These are phyloP conservation scores for Machimus atricapillus DNA, from an alignment of 2,888 invertebrate genomes.

Conservation along the genomic window DNA sequence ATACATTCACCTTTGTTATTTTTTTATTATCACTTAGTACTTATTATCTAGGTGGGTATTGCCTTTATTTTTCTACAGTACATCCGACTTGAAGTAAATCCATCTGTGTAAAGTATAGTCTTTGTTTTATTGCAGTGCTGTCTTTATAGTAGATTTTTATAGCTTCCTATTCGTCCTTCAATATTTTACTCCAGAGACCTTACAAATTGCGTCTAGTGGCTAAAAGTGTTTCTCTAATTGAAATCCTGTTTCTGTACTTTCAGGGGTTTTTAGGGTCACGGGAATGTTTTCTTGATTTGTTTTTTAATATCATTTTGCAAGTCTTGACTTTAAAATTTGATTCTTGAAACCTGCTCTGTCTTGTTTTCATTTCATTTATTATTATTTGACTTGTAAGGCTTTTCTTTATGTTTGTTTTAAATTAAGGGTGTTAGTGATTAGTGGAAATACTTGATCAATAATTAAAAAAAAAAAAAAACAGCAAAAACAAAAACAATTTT, in stretches of 20 bases:
- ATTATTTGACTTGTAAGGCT: neutral
- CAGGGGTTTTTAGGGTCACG: neutral
- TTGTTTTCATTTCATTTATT: neutral
- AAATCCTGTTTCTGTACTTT: neutral
- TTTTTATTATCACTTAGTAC: conserved; percentile 37
- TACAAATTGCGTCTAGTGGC: neutral
- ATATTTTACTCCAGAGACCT: neutral
- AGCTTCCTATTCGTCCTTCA: neutral
- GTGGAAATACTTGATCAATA: neutral
- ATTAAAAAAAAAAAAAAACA: neutral
- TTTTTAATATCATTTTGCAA: neutral
- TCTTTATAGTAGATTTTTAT: neutral
- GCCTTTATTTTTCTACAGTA: conserved; percentile 8
- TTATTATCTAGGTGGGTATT: conserved; percentile 37
- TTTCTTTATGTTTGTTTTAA: neutral
- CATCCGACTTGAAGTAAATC: neutral
- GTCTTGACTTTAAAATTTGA: neutral
- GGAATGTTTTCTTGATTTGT: neutral
- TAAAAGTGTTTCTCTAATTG: neutral
- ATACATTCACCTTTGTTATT: conserved; percentile 13
- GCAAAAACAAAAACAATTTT: neutral
- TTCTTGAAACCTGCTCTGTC: neutral
- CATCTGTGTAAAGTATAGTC: conserved; percentile 18
- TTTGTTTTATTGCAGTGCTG: conserved; percentile 6
- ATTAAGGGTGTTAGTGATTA: neutral